Evolutionary conservation across 2,888 invertebrate genomes (phyloP).

Genomic region (Stenchaetothrips biformis): DNA sequence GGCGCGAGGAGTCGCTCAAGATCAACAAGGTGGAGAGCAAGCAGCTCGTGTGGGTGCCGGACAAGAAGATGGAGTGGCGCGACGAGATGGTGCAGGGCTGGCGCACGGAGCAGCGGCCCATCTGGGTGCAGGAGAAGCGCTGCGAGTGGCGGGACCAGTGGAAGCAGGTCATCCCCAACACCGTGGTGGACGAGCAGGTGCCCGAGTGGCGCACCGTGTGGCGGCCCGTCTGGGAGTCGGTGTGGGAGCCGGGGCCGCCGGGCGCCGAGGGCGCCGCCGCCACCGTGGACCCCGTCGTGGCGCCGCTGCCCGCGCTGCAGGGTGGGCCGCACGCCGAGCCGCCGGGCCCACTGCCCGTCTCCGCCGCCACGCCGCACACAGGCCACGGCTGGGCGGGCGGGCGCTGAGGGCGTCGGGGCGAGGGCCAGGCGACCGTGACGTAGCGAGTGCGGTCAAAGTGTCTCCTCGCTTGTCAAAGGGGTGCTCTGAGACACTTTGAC

Average conservation of each 20-base stretch:
- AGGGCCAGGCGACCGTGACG: too few relatives aligned
- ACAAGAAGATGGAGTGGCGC: constrained; percentile 8
- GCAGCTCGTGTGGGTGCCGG: constrained; percentile 11
- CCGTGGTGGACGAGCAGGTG: constrained; percentile 1
- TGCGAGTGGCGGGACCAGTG: constrained; percentile 22
- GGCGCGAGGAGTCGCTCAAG: constrained; percentile 14
- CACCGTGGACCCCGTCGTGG: background rate
- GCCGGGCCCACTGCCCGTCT: background rate
- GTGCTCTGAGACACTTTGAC: too few relatives aligned
- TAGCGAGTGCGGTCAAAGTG: too few relatives aligned
- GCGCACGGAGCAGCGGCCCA: constrained; percentile 21
- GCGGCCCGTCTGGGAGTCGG: constrained; percentile 5
- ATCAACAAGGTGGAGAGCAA: constrained; percentile 14
- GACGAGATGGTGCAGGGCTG: constrained; percentile 17
- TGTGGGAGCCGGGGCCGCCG: background rate
- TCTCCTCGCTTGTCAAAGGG: too few relatives aligned
- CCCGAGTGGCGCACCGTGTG: background rate
- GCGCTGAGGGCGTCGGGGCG: too few relatives aligned
- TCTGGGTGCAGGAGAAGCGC: constrained; percentile 18
- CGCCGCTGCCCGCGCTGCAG: background rate
- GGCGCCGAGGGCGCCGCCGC: background rate
- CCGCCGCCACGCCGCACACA: background rate
- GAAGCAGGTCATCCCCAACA: constrained; percentile 18
- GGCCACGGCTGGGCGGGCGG: too few relatives aligned
- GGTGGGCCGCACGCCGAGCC: constrained; percentile 7